phyloP scores from a whole-genome alignment of 2,113 vertebrate species.

The Daphoenositta chrysoptera region DNA sequence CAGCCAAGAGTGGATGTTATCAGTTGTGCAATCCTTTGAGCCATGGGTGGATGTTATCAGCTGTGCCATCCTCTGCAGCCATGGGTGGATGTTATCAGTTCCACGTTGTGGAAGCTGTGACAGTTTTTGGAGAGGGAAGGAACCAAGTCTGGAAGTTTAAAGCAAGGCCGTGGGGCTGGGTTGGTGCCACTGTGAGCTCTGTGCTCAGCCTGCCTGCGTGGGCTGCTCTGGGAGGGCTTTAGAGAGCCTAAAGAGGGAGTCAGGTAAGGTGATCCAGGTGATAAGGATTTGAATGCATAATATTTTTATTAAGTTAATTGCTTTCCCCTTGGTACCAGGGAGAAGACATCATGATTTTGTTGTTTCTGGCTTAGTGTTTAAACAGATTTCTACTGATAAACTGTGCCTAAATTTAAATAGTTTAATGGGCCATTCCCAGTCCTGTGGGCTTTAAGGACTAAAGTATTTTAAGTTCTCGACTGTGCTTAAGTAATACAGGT shows the following conservation, averaged over 20 bases:
- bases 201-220: neutral
- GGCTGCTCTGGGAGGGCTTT: neutral
- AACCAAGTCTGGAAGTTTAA: fast-evolving
- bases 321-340: neutral
- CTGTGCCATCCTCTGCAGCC: too few species aligned
- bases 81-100: neutral
- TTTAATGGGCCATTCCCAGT: neutral
- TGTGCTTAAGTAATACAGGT: neutral
- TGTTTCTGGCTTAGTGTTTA: neutral
- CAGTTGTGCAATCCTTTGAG: neutral
- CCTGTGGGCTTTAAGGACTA: neutral
- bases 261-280: neutral
- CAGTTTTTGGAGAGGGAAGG: neutral
- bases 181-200: neutral
- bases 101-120: neutral
- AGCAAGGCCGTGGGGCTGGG: fast-evolving
- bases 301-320: neutral
- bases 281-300: neutral
- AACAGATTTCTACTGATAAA: neutral
- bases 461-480: neutral
- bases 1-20: neutral
- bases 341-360: neutral
- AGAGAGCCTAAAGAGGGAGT: neutral
- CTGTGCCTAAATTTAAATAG: neutral
- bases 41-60: too few species aligned